A percentile compares a stretch with the other conserved stretches of the same genome.
phyloP scores from a whole-genome alignment of 1,140 invertebrate genomes.

The Diuraphis noxia region DNA sequence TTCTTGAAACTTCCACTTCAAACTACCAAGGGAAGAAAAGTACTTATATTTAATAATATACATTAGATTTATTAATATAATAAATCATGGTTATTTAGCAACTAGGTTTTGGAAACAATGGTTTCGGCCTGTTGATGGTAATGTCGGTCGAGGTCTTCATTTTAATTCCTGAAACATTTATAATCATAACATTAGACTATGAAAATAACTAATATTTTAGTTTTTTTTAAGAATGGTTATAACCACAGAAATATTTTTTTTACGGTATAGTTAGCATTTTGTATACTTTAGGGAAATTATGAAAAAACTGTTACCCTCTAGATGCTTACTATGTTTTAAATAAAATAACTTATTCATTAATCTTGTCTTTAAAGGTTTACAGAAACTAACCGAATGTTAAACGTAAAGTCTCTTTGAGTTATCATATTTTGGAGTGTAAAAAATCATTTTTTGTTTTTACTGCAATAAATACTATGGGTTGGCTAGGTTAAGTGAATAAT shows the following conservation, averaged over 20 bases:
- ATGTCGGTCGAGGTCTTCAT: constrained; percentile 38
- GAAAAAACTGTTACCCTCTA: neutral
- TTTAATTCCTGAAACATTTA: constrained; percentile 17
- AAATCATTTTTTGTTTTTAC: neutral
- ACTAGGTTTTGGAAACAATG: constrained; percentile 31
- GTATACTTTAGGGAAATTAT: neutral
- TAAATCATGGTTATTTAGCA: constrained; percentile 24
- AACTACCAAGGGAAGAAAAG: constrained; percentile 35
- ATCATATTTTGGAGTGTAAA: neutral
- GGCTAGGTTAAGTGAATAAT: neutral
- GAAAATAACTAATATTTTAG: neutral
- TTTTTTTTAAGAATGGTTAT: neutral
- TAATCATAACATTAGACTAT: neutral
- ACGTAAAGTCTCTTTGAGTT: neutral
- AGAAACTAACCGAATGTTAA: neutral
- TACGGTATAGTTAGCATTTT: neutral
- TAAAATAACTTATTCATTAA: neutral
- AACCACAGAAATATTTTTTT: neutral
- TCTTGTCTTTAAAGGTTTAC: neutral
- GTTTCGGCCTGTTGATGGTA: constrained; percentile 39
- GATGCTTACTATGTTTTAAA: neutral
- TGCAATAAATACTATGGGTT: neutral
- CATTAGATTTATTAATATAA: constrained; percentile 46
- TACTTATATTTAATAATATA: constrained; percentile 17
- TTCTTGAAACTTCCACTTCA: constrained; percentile 4